These are phyloP conservation scores for Eupithecia centaureata DNA, from an alignment of 2,888 invertebrate genomes.

Conservation along the genomic window DNA sequence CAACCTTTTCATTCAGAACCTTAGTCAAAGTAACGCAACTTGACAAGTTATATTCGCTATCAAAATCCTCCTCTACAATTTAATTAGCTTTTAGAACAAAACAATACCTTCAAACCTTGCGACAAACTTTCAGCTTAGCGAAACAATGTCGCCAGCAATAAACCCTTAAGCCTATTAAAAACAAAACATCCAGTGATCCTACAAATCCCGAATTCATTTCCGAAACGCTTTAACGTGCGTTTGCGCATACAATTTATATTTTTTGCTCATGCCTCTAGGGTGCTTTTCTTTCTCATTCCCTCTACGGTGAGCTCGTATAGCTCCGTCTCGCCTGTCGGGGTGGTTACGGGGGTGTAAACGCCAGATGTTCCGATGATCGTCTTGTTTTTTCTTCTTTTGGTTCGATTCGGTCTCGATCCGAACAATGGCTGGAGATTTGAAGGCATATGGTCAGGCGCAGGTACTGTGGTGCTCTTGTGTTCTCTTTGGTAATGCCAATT, in stretches of 20 bases:
- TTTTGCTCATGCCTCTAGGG: slow-evolving; percentile 50
- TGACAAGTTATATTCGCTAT: not conserved
- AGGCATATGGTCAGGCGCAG: slow-evolving; percentile 54
- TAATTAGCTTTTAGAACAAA: not conserved
- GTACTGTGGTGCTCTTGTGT: slow-evolving; percentile 40
- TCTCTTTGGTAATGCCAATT: slow-evolving; percentile 29
- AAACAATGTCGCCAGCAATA: slow-evolving; percentile 5
- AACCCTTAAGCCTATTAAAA: slow-evolving; percentile 29
- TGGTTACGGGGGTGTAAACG: slow-evolving; percentile 63
- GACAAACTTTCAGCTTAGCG: slow-evolving; percentile 9
- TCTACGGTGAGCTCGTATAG: slow-evolving; percentile 18
- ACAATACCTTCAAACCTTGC: not conserved
- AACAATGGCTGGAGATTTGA: slow-evolving; percentile 60
- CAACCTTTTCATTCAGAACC: not conserved
- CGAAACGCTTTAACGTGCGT: slow-evolving; percentile 64
- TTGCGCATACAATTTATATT: slow-evolving; percentile 58
- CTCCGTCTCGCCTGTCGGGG: slow-evolving; percentile 50
- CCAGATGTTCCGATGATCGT: slow-evolving; percentile 63
- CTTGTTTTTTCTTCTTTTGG: slow-evolving; percentile 51
- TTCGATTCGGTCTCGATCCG: slow-evolving; percentile 57
- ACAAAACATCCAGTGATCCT: slow-evolving; percentile 30
- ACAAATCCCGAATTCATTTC: slow-evolving; percentile 44
- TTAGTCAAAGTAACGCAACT: not conserved
- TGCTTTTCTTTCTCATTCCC: slow-evolving; percentile 37
- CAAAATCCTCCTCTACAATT: not conserved